Evolutionary conservation across 92 coral and sea anemone genomes (phyloP).

Genomic region (Palythoa heliodiscus): DNA sequence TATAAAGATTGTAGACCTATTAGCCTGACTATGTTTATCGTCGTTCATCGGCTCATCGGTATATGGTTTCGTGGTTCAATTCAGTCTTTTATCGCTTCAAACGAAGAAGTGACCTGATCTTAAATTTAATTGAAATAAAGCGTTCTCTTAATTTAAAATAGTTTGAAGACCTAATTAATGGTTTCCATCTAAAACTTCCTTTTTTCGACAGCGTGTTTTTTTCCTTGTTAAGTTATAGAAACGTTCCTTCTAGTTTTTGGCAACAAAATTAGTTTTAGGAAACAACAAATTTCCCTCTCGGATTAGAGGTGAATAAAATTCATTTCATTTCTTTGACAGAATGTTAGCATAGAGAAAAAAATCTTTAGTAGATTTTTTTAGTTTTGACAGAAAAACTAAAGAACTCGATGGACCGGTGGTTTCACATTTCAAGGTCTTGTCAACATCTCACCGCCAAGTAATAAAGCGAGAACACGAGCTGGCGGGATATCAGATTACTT

Average conservation of each 20-base stretch:
- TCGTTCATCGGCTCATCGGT: not conserved
- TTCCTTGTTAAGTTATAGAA: slow-evolving; percentile 21
- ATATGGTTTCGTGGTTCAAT: not conserved
- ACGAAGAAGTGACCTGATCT: slow-evolving; percentile 39
- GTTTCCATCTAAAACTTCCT: slow-evolving; percentile 30
- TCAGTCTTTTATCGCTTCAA: slow-evolving; percentile 28
- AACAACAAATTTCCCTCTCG: slow-evolving; percentile 29
- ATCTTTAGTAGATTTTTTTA: slow-evolving; percentile 8
- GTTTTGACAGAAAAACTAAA: slow-evolving; percentile 35
- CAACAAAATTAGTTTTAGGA: slow-evolving; percentile 26
- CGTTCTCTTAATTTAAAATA: slow-evolving; percentile 9
- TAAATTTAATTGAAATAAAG: slow-evolving; percentile 34
- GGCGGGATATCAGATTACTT: slow-evolving; percentile 19
- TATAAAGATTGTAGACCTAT: not conserved
- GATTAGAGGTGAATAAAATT: slow-evolving; percentile 14
- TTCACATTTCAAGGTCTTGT: slow-evolving; percentile 39
- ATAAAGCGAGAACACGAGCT: slow-evolving; percentile 11
- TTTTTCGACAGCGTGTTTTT: slow-evolving; percentile 20
- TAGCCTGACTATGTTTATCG: slow-evolving; percentile 5
- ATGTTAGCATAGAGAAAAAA: slow-evolving; percentile 26
- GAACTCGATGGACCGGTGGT: not conserved
- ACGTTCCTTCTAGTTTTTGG: not conserved
- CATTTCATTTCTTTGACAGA: slow-evolving; percentile 32
- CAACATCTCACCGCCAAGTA: slow-evolving; percentile 18
- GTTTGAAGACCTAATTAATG: slow-evolving; percentile 11